Conservation (phyloP, 1,140 invertebrate genomes). For the Drosophila azteca region DNA sequence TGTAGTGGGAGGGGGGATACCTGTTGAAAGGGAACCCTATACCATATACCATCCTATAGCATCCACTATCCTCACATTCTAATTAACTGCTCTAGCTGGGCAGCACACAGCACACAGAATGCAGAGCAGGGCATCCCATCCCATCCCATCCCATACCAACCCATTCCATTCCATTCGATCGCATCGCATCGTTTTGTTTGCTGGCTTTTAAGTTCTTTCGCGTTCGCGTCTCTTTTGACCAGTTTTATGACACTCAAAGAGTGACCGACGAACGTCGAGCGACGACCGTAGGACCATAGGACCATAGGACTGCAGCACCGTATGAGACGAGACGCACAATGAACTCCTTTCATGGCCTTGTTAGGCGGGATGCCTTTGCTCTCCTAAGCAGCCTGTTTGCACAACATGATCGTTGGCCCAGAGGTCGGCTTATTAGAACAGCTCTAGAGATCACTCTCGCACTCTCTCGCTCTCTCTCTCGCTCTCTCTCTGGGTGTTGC, state of each 20-base stretch:
- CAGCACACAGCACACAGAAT: constrained; percentile 69
- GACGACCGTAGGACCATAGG: too few relatives aligned
- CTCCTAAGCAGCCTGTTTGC: constrained; percentile 38
- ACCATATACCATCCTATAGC: constrained; percentile 4
- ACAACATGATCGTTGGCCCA: constrained; percentile 68
- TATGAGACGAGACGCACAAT: constrained; percentile 55
- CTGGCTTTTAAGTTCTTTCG: constrained; percentile 66
- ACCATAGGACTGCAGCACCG: too few relatives aligned
- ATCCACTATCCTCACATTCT: constrained; percentile 58
- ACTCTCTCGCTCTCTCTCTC: not conserved
- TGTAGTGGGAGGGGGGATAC: constrained; percentile 27
- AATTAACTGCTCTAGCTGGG: constrained; percentile 81
- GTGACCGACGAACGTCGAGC: constrained; percentile 61
- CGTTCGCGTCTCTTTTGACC: constrained; percentile 7
- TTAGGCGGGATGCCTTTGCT: constrained; percentile 65
- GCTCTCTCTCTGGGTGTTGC: constrained; percentile 18
- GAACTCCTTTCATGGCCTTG: constrained; percentile 80
- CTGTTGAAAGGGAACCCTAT: constrained; percentile 18
- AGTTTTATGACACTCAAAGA: constrained; percentile 76
- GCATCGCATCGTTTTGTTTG: constrained; percentile 57
- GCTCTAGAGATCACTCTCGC: constrained; percentile 9
- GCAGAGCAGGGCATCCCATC: constrained; percentile 36
- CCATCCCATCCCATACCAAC: too few relatives aligned
- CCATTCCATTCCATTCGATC: too few relatives aligned
- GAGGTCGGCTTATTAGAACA: constrained; percentile 79